Conservation (phyloP, 2,113 vertebrate genomes). For the Alligator sinensis region DNA sequence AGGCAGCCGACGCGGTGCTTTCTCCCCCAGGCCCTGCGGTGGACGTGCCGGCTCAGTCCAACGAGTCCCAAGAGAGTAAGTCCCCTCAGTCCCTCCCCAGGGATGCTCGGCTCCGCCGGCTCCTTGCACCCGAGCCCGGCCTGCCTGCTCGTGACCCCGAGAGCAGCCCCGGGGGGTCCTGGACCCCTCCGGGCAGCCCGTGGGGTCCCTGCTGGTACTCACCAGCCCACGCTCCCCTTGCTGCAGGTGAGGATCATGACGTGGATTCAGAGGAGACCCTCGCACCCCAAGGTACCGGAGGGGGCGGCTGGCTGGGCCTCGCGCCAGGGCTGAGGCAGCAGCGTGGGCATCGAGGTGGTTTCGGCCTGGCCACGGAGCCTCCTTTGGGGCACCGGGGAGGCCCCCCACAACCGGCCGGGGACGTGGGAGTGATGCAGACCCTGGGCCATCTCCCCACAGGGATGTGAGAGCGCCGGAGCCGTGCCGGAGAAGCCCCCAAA, state of each 20-base stretch:
- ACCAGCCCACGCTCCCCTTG: neutral
- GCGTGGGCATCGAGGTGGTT: neutral
- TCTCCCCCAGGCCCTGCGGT: neutral
- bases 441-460: neutral
- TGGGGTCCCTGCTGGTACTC: neutral
- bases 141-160: fast-evolving
- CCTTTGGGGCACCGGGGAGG: too few relatives aligned
- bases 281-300: neutral
- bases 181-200: neutral
- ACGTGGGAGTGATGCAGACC: neutral
- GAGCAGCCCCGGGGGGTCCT: neutral
- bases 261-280: neutral
- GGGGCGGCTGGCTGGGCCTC: neutral
- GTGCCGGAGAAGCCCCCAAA: neutral
- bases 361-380: neutral
- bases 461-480: neutral
- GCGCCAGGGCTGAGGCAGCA: neutral
- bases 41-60: neutral
- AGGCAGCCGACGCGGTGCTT: neutral
- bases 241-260: neutral
- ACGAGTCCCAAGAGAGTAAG: conserved; percentile 10
- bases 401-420: too few relatives aligned
- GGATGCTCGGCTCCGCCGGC: too few relatives aligned
- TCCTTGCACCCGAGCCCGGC: neutral
- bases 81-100: fast-evolving